Conservation (phyloP, 2,888 invertebrate genomes). For the Trypoxylon attenuatum region DNA sequence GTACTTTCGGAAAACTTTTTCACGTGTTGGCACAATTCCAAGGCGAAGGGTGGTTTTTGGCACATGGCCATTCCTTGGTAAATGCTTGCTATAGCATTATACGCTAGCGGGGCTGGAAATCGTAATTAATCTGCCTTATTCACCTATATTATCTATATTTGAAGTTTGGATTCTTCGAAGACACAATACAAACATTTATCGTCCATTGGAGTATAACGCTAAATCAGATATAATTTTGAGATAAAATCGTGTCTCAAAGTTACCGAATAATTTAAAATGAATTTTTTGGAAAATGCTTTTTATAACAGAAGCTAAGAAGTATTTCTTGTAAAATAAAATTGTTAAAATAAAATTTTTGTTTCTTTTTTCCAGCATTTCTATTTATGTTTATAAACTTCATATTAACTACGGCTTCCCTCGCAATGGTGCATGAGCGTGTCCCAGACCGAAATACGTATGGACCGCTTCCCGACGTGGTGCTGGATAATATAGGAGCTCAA, state of each 20-base stretch:
- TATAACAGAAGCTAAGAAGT: background rate
- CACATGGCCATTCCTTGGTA: constrained; percentile 13
- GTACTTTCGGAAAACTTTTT: constrained; percentile 9
- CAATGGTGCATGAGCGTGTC: constrained; percentile 90
- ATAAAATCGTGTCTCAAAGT: no score
- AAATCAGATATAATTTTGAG: no score
- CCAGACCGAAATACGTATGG: constrained; percentile 84
- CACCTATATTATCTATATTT: no score
- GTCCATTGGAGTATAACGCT: no score
- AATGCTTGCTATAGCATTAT: constrained; percentile 8
- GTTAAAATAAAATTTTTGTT: constrained; percentile 6
- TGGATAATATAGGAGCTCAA: constrained; percentile 84
- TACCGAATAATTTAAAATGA: no score
- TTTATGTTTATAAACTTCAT: constrained; percentile 80
- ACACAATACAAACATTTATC: no score
- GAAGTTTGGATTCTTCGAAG: background rate
- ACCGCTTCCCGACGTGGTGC: constrained; percentile 89
- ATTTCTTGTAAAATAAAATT: no score
- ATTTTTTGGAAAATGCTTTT: background rate
- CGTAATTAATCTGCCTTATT: constrained; percentile 18
- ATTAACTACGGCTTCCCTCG: constrained; percentile 83
- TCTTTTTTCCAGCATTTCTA: constrained; percentile 77
- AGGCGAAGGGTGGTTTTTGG: constrained; percentile 7
- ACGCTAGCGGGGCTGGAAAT: background rate
- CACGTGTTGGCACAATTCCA: constrained; percentile 9